Percentiles rank a stretch among this genome's conserved stretches.
Evolutionary conservation across 2,888 invertebrate species (phyloP).

Genomic region (Willowsia nigromaculata): DNA sequence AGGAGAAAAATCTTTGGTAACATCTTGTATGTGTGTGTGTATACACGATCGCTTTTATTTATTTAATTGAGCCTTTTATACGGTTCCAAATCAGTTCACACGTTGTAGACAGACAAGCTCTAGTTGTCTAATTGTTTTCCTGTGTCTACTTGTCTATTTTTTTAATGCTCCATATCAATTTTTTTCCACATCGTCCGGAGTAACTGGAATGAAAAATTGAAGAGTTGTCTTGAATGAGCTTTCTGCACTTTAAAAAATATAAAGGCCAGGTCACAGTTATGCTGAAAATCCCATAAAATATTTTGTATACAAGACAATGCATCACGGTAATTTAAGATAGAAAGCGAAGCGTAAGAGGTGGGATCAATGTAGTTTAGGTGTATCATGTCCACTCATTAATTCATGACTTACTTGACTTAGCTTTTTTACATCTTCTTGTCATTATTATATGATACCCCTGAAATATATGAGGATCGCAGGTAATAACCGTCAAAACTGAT

Average conservation of each 20-base stretch:
- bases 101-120: conserved; percentile 60
- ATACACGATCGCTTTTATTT: not conserved
- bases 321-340: not conserved
- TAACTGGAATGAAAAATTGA: not conserved
- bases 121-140: conserved; percentile 61
- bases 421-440: conserved; percentile 23
- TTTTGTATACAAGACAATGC: not conserved
- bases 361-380: not conserved
- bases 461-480: conserved; percentile 57
- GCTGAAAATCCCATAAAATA: not conserved
- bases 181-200: not conserved
- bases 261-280: not conserved
- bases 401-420: conserved; percentile 57
- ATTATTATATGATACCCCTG: conserved; percentile 33
- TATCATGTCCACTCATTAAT: conserved; percentile 41
- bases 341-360: too few species aligned
- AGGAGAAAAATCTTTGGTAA: not conserved
- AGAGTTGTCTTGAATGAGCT: not conserved
- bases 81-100: conserved; percentile 61
- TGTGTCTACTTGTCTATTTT: conserved; percentile 24
- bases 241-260: not conserved
- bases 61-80: conserved; percentile 42
- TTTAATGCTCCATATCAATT: not conserved
- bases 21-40: not conserved
- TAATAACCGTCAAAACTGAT: conserved; percentile 72